Evolutionary conservation across 2,888 invertebrate genomes (phyloP).

Genomic region (Fragum sueziense): DNA sequence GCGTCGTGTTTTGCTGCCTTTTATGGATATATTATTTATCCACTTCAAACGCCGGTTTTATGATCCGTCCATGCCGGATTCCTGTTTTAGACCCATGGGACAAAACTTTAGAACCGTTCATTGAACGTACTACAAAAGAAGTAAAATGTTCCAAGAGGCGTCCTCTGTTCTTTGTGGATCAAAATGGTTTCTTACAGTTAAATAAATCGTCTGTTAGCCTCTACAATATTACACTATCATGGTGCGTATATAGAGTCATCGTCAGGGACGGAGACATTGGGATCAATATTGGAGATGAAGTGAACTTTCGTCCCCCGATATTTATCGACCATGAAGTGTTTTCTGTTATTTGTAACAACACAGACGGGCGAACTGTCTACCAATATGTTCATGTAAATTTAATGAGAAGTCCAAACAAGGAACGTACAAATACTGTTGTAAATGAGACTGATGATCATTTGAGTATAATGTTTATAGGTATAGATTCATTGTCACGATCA

Average conservation of each 20-base stretch:
- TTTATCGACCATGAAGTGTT: slow-evolving; percentile 35
- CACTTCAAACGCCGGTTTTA: background rate
- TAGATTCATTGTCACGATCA: slow-evolving; percentile 48
- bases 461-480: slow-evolving; percentile 41
- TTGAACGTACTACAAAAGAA: background rate
- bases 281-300: background rate
- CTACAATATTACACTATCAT: background rate
- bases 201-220: background rate
- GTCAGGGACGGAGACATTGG: slow-evolving; percentile 26
- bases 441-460: slow-evolving; percentile 23
- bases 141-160: background rate
- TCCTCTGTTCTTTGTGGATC: background rate
- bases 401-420: slow-evolving; percentile 21
- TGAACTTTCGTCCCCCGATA: slow-evolving; percentile 30
- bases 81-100: background rate
- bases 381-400: slow-evolving; percentile 45
- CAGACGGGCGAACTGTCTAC: slow-evolving; percentile 20
- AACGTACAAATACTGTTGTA: background rate
- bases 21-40: background rate
- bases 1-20: no score
- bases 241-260: background rate
- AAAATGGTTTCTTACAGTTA: background rate
- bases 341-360: slow-evolving; percentile 32
- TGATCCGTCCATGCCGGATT: background rate
- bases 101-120: background rate